Conservation (phyloP, 2,797 vertebrate genomes). For the Spinibarbus caldwelli region DNA sequence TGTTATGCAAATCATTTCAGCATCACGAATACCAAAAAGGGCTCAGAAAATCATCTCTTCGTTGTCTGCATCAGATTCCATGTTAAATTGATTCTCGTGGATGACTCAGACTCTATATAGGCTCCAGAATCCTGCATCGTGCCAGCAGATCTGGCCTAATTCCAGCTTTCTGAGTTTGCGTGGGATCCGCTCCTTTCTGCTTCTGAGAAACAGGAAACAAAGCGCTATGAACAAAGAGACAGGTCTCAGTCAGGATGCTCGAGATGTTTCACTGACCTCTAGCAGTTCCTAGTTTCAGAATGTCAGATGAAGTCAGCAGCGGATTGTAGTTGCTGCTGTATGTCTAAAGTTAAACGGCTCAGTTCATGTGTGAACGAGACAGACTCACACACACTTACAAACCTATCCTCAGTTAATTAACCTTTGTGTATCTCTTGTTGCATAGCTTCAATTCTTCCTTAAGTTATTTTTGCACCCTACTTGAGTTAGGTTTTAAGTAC, state of each 20-base stretch:
- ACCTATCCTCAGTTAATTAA: not conserved
- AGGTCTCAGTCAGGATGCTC: not conserved
- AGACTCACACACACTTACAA: too few relatives aligned
- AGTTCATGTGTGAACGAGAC: not conserved
- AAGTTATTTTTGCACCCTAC: not conserved
- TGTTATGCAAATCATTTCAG: conserved; percentile 3
- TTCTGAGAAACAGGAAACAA: too few relatives aligned
- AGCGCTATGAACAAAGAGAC: not conserved
- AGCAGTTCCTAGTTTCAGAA: not conserved
- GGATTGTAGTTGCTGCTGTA: not conserved
- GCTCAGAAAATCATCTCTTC: not conserved
- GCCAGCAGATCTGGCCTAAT: not conserved
- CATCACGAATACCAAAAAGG: not conserved
- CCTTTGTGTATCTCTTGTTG: not conserved
- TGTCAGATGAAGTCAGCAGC: not conserved
- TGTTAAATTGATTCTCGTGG: not conserved
- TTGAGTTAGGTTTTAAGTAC: not conserved
- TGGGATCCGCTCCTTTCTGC: conserved; percentile 29
- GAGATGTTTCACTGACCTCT: not conserved
- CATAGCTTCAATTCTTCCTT: not conserved
- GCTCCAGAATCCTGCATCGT: conserved; percentile 7
- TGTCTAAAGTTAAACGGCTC: not conserved
- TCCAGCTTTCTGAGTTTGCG: conserved; percentile 16
- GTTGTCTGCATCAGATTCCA: not conserved
- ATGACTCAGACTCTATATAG: not conserved